Evolutionary conservation across 2,113 vertebrate genomes (phyloP).

Genomic region (Embiotoca jacksoni): DNA sequence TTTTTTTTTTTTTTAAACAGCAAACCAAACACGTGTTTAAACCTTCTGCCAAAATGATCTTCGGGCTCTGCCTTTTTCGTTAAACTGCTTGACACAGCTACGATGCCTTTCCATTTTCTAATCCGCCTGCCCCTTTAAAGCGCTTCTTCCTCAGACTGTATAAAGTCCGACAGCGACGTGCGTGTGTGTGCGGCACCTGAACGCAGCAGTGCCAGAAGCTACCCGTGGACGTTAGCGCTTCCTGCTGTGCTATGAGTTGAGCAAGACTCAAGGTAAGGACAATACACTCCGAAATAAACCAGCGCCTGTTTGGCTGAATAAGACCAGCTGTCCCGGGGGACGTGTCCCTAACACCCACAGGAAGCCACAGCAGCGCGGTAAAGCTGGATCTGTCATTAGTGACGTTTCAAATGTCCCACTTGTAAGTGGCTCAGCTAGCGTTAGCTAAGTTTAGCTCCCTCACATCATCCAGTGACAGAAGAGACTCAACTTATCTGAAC

Average conservation of each 20-base stretch:
- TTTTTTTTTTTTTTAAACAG: neutral
- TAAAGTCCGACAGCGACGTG: too few species aligned
- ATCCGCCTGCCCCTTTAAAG: too few species aligned
- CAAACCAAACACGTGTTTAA: neutral
- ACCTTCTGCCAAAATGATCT: neutral
- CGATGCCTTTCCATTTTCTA: neutral
- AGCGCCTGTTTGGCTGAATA: neutral
- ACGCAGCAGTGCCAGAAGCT: conserved; percentile 45
- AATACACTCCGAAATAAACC: neutral
- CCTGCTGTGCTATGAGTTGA: conserved; percentile 71
- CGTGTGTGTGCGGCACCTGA: neutral
- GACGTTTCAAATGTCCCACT: conserved; percentile 19
- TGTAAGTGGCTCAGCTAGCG: conserved; percentile 43
- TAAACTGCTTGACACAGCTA: neutral
- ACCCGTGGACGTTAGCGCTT: conserved; percentile 28
- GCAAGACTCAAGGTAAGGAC: conserved; percentile 56
- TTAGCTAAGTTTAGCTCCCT: conserved; percentile 44
- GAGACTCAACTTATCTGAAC: neutral
- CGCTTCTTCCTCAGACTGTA: neutral
- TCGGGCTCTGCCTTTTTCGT: neutral
- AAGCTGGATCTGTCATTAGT: neutral
- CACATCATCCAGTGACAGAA: neutral
- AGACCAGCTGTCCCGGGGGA: rapidly evolving
- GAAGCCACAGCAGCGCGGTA: neutral
- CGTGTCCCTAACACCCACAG: neutral